Evolutionary conservation across 1,140 invertebrate species (phyloP).

Genomic region (Lysiphlebus fabarum): DNA sequence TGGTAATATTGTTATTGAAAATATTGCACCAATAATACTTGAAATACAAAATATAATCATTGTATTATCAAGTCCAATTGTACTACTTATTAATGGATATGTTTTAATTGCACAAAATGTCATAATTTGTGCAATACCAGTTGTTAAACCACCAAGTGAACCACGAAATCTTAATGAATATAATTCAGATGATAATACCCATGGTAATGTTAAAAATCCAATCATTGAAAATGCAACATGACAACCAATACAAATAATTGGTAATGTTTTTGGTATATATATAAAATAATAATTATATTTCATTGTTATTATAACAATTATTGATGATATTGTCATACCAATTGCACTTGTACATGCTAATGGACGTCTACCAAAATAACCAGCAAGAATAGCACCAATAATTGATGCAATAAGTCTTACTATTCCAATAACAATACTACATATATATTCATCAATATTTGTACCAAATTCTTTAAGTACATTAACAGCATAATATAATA

Average conservation of each 20-base stretch:
- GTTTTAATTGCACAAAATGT: slow-evolving; percentile 70
- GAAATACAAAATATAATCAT: slow-evolving; percentile 74
- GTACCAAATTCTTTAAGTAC: slow-evolving; percentile 67
- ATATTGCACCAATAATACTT: slow-evolving; percentile 64
- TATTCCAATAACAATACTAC: slow-evolving; percentile 72
- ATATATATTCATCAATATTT: slow-evolving; percentile 65
- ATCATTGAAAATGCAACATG: slow-evolving; percentile 73
- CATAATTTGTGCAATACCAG: slow-evolving; percentile 67
- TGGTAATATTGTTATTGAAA: slow-evolving; percentile 68
- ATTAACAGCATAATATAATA: slow-evolving; percentile 73
- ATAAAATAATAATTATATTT: slow-evolving; percentile 27
- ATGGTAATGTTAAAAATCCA: slow-evolving; percentile 70
- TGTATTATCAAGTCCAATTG: slow-evolving; percentile 65
- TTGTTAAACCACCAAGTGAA: slow-evolving; percentile 66
- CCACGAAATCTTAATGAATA: slow-evolving; percentile 68
- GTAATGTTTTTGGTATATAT: slow-evolving; percentile 48
- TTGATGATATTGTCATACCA: slow-evolving; percentile 63
- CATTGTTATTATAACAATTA: slow-evolving; percentile 53
- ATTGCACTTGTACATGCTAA: slow-evolving; percentile 66
- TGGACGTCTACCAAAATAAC: slow-evolving; percentile 64
- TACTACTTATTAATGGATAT: slow-evolving; percentile 61
- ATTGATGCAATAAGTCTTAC: slow-evolving; percentile 13
- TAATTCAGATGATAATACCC: slow-evolving; percentile 74
- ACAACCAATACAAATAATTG: slow-evolving; percentile 62
- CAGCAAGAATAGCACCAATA: slow-evolving; percentile 59